Evolutionary conservation across 2,113 vertebrate species (phyloP).

Genomic region (Tyto alba): DNA sequence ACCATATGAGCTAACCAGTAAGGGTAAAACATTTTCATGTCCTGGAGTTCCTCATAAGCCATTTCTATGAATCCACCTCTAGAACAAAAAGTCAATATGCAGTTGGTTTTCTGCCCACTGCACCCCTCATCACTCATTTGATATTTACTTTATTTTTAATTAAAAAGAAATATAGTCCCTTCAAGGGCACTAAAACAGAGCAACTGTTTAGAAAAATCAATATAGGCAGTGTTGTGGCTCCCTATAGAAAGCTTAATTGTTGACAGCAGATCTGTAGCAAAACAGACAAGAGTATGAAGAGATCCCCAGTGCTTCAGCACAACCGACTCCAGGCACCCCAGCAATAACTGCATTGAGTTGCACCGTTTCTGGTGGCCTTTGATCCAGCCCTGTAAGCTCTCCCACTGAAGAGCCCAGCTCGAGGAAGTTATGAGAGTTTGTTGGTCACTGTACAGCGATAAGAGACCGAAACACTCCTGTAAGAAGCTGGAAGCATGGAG

Average conservation of each 20-base stretch:
- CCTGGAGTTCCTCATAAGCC: not conserved
- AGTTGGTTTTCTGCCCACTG: conserved; percentile 10
- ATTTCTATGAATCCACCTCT: not conserved
- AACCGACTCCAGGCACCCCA: not conserved
- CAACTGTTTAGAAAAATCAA: conserved; percentile 44
- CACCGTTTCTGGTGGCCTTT: not conserved
- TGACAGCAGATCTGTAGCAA: conserved; percentile 40
- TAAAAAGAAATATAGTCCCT: conserved; percentile 39
- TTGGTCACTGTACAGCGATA: not conserved
- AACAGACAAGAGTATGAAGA: not conserved
- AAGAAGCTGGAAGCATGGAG: not conserved
- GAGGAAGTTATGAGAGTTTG: not conserved
- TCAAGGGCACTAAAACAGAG: conserved; percentile 15
- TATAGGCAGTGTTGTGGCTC: not conserved
- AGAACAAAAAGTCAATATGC: conserved; percentile 5
- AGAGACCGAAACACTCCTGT: not conserved
- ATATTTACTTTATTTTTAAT: conserved; percentile 63
- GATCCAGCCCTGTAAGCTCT: not conserved
- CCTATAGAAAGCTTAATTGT: conserved; percentile 40
- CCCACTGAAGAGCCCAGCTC: not conserved
- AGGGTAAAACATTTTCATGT: not conserved
- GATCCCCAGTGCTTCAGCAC: not conserved
- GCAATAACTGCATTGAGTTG: not conserved
- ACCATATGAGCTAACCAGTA: not conserved
- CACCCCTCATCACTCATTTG: conserved; percentile 29